phyloP scores from a whole-genome alignment of 1,140 invertebrate genomes.

The Temnothorax curvispinosus region DNA sequence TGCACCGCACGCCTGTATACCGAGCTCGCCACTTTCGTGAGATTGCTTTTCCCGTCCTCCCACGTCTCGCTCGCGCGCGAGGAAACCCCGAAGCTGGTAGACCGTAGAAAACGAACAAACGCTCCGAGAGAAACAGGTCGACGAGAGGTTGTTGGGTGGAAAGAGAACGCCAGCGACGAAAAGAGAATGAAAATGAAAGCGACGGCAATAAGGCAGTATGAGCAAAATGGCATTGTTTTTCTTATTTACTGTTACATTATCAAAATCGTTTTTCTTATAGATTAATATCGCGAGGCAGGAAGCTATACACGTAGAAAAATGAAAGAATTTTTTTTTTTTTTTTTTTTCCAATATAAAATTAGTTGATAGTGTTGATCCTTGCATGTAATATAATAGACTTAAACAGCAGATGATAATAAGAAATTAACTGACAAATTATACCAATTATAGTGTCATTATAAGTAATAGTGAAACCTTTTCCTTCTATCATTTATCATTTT shows the following conservation, averaged over 20 bases:
- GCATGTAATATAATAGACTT: not conserved
- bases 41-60: slow-evolving; percentile 52
- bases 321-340: not conserved
- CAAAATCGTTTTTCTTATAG: not conserved
- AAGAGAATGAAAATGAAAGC: slow-evolving; percentile 35
- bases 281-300: not conserved
- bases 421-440: not conserved
- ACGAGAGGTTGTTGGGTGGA: not conserved
- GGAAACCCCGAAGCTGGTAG: slow-evolving; percentile 41
- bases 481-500: too few relatives aligned
- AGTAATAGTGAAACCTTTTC: not conserved
- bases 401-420: not conserved
- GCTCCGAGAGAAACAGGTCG: slow-evolving; percentile 4
- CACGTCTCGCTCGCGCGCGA: slow-evolving; percentile 19
- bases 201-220: not conserved
- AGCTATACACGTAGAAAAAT: not conserved
- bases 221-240: slow-evolving; percentile 8
- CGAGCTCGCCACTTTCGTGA: slow-evolving; percentile 53
- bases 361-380: too few relatives aligned
- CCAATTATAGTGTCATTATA: not conserved
- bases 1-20: slow-evolving; percentile 32
- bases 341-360: too few relatives aligned
- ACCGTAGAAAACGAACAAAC: slow-evolving; percentile 55
- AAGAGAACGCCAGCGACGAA: slow-evolving; percentile 17
- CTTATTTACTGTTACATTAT: not conserved